Evolutionary conservation across 1,140 invertebrate species (phyloP).

Genomic region (Bombus impatiens): DNA sequence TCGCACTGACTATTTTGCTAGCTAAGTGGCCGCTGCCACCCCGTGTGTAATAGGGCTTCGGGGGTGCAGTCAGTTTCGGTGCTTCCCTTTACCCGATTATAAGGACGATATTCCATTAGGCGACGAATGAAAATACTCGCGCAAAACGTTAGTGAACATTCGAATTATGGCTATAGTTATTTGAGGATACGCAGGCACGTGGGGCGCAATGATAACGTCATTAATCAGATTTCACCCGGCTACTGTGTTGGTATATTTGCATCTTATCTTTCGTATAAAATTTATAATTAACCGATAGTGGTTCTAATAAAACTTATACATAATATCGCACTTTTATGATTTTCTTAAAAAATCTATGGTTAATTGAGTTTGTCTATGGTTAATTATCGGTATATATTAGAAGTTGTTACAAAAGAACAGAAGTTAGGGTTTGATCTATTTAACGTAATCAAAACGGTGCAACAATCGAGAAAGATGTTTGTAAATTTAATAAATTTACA

Average conservation of each 20-base stretch:
- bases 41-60: conserved; percentile 76
- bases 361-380: neutral
- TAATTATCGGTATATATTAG: neutral
- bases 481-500: neutral
- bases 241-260: neutral
- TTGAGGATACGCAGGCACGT: neutral
- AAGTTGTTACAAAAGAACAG: neutral
- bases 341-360: neutral
- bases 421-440: neutral
- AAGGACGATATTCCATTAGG: conserved; percentile 78
- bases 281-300: neutral
- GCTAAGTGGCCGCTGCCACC: conserved; percentile 63
- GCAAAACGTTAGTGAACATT: conserved; percentile 34
- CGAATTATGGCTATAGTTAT: neutral
- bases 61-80: conserved; percentile 77
- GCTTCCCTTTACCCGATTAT: conserved; percentile 83
- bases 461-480: neutral
- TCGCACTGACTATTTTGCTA: conserved; percentile 57
- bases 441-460: neutral
- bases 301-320: neutral
- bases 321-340: neutral
- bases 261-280: neutral
- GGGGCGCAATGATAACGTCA: neutral
- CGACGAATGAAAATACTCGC: conserved; percentile 75
- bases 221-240: no score